Conservation (phyloP, 2,113 vertebrate species). For the Salvator merianae region DNA sequence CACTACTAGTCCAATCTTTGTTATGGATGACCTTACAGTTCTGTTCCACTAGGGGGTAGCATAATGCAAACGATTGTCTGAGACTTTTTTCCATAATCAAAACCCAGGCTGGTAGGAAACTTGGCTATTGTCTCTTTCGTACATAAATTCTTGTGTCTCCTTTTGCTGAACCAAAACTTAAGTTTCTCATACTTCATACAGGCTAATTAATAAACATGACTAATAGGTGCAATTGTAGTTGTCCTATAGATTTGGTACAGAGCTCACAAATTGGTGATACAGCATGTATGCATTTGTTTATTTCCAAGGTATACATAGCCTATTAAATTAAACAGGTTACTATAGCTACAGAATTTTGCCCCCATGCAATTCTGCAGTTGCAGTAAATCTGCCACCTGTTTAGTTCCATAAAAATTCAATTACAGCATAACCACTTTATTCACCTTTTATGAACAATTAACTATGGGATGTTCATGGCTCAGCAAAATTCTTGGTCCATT, state of each 20-base stretch:
- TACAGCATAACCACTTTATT: constrained; percentile 71
- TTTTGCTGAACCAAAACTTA: constrained; percentile 44
- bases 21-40: constrained; percentile 14
- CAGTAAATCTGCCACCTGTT: constrained; percentile 82
- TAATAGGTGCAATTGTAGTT: neutral
- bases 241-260: constrained; percentile 63
- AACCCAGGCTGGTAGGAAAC: neutral
- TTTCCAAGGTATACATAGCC: constrained; percentile 44
- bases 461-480: constrained; percentile 60
- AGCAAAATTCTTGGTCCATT: constrained; percentile 26
- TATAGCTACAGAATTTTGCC: constrained; percentile 65
- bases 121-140: constrained; percentile 35
- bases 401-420: constrained; percentile 87
- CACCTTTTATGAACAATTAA: constrained; percentile 75
- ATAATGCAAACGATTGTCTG: constrained; percentile 26
- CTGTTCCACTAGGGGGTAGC: constrained; percentile 43
- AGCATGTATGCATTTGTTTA: constrained; percentile 31
- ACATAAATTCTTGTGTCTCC: constrained; percentile 11
- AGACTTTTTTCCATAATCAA: neutral
- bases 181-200: constrained; percentile 54
- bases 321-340: constrained; percentile 82
- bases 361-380: constrained; percentile 63
- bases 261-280: constrained; percentile 67
- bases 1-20: constrained; percentile 3
- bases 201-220: constrained; percentile 73